These are phyloP conservation scores for Himalopsyche tibetana DNA, from an alignment of 2,888 invertebrate species.

Conservation along the genomic window DNA sequence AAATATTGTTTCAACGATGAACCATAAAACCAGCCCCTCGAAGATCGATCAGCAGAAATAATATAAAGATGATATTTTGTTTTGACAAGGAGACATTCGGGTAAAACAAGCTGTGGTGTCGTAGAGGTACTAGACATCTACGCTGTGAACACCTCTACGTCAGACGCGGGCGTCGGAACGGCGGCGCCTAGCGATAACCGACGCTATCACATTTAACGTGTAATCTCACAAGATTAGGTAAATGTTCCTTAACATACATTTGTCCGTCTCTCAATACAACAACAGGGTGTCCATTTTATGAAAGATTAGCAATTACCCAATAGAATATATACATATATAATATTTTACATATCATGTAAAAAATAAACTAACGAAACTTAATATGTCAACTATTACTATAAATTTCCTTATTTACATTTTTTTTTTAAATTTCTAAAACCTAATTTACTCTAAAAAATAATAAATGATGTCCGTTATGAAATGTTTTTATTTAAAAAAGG, in stretches of 20 bases:
- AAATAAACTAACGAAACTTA: too few relatives aligned
- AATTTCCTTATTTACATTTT: too few relatives aligned
- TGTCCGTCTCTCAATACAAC: conserved; percentile 27
- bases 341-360: too few relatives aligned
- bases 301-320: neutral
- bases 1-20: conserved; percentile 8
- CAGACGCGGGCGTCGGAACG: conserved; percentile 38
- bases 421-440: too few relatives aligned
- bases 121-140: conserved; percentile 20
- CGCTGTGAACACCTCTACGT: conserved; percentile 14
- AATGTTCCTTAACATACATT: conserved; percentile 57
- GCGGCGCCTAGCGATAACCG: conserved; percentile 58
- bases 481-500: too few relatives aligned
- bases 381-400: too few relatives aligned
- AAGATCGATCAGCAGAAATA: conserved; percentile 20
- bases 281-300: conserved; percentile 46
- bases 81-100: conserved; percentile 21
- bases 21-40: neutral
- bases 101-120: neutral
- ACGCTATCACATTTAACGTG: conserved; percentile 63
- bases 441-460: too few relatives aligned
- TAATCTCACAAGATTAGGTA: conserved; percentile 65
- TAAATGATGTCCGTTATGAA: too few relatives aligned
- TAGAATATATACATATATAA: neutral
- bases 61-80: conserved; percentile 41